Percentiles rank a stretch among this genome's conserved stretches.
phyloP scores from a whole-genome alignment of 2,888 invertebrate genomes.

The Actias luna region DNA sequence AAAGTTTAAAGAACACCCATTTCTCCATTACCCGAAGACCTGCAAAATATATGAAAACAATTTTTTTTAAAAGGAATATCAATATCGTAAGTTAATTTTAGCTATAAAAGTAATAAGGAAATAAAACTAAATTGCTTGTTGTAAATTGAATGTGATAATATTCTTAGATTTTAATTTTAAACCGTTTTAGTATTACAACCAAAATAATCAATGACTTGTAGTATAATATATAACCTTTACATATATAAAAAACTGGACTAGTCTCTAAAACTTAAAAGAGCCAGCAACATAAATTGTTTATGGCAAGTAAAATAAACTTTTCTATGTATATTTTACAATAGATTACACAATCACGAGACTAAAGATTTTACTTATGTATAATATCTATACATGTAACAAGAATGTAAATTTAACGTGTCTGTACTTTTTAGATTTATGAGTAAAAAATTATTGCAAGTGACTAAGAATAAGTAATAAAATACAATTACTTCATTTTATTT shows the following conservation, averaged over 20 bases:
- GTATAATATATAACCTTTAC: constrained; percentile 28
- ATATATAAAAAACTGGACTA: constrained; percentile 50
- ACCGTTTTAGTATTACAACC: not conserved
- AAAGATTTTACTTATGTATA: too few species aligned
- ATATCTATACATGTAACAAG: too few species aligned
- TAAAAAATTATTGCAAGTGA: too few species aligned
- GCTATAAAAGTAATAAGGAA: not conserved
- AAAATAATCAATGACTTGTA: not conserved
- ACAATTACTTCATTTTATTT: too few species aligned
- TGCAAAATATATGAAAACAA: not conserved
- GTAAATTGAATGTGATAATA: too few species aligned
- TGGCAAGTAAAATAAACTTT: too few species aligned
- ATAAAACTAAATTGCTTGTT: not conserved
- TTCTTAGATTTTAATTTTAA: not conserved
- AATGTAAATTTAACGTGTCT: too few species aligned
- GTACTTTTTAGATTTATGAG: too few species aligned
- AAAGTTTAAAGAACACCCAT: not conserved
- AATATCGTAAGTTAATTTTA: not conserved
- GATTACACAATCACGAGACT: too few species aligned
- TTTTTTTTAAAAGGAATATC: not conserved
- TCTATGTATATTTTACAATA: too few species aligned
- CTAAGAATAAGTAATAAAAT: too few species aligned
- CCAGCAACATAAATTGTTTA: constrained; percentile 55
- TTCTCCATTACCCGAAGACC: not conserved
- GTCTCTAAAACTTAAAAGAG: constrained; percentile 59